phyloP scores from a whole-genome alignment of 2,888 invertebrate species.

The Mythimna lalbum region DNA sequence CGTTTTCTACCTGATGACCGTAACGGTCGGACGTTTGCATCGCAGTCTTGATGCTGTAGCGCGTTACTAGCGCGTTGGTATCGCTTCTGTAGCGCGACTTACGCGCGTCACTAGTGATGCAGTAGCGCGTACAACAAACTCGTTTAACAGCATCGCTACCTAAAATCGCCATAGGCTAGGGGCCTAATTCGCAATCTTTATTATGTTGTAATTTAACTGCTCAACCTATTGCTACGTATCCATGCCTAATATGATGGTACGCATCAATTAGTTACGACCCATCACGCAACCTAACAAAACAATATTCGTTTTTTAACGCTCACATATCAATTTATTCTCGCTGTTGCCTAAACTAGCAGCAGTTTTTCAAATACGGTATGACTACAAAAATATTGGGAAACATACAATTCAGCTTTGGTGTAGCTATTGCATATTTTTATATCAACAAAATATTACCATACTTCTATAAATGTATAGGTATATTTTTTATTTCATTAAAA shows the following conservation, averaged over 20 bases:
- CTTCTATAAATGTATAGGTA: neutral
- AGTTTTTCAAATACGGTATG: slow-evolving; percentile 35
- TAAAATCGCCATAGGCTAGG: too few relatives aligned
- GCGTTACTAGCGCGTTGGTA: too few relatives aligned
- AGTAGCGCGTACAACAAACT: too few relatives aligned
- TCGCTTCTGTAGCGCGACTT: too few relatives aligned
- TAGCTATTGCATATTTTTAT: slow-evolving; percentile 15
- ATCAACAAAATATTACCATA: slow-evolving; percentile 36
- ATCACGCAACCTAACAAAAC: slow-evolving; percentile 29
- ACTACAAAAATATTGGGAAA: slow-evolving; percentile 39
- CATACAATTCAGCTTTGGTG: slow-evolving; percentile 30
- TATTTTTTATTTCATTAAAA: neutral
- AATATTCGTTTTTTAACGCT: slow-evolving; percentile 32
- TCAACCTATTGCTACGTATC: slow-evolving; percentile 6
- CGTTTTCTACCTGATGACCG: too few relatives aligned
- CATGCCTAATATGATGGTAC: neutral
- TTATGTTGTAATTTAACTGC: too few relatives aligned
- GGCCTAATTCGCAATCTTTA: too few relatives aligned
- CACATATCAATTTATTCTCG: slow-evolving; percentile 41
- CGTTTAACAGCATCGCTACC: too few relatives aligned
- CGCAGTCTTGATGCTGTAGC: too few relatives aligned
- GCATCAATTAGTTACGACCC: slow-evolving; percentile 20
- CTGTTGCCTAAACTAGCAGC: slow-evolving; percentile 34
- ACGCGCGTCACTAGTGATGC: too few relatives aligned
- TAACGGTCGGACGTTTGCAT: too few relatives aligned